Percentiles rank a stretch among this genome's conserved stretches.
Evolutionary conservation across 1,140 invertebrate genomes (phyloP).

Genomic region (Triops cancriformis): DNA sequence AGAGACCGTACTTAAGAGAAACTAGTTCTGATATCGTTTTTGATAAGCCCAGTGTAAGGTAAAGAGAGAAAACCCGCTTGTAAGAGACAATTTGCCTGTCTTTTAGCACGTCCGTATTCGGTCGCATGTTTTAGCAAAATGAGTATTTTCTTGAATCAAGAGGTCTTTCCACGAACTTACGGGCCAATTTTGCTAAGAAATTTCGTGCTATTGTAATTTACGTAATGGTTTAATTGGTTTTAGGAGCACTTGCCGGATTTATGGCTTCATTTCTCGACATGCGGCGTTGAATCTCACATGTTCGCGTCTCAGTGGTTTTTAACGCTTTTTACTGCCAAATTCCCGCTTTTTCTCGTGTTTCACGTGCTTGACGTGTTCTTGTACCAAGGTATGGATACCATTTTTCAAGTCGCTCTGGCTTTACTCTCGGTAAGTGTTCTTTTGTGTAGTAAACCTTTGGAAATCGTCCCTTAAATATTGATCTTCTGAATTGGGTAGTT

Average conservation of each 20-base stretch:
- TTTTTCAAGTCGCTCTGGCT: slow-evolving; percentile 88
- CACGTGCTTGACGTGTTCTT: slow-evolving; percentile 95
- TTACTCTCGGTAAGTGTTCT: slow-evolving; percentile 63
- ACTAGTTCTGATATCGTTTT: too few species aligned
- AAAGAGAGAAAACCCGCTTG: too few species aligned
- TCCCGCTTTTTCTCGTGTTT: slow-evolving; percentile 94
- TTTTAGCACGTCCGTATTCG: slow-evolving; percentile 75
- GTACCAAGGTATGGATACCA: slow-evolving; percentile 81
- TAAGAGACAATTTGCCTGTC: too few species aligned
- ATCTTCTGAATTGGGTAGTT: too few species aligned
- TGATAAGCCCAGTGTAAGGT: too few species aligned
- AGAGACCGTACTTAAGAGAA: too few species aligned
- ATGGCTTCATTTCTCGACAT: slow-evolving; percentile 79
- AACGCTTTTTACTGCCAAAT: slow-evolving; percentile 95
- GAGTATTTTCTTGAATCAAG: too few species aligned
- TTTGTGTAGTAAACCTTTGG: background rate
- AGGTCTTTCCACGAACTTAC: too few species aligned
- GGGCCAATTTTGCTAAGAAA: background rate
- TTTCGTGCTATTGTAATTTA: background rate
- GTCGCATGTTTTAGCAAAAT: slow-evolving; percentile 45
- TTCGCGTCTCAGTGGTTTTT: slow-evolving; percentile 99
- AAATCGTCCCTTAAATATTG: too few species aligned
- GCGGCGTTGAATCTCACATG: slow-evolving; percentile 96
- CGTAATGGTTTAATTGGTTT: slow-evolving; percentile 32
- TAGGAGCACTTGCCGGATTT: slow-evolving; percentile 85